A percentile compares a stretch with the other conserved stretches of the same genome.
phyloP scores from a whole-genome alignment of 37 sponge, comb jelly and placozoan genomes.

The Agelas oroides region DNA sequence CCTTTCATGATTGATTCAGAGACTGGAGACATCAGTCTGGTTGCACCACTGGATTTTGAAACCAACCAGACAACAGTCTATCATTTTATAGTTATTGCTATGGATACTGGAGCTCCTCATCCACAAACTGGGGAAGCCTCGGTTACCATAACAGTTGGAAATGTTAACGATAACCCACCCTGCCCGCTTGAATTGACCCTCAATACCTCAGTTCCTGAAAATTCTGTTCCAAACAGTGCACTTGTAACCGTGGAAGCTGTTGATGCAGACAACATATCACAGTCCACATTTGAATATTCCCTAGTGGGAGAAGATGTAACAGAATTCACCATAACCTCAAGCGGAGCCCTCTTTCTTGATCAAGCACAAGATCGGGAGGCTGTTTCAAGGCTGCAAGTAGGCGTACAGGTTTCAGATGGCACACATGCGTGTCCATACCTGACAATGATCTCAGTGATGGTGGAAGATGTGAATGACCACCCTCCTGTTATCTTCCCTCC shows the following conservation, averaged over 20 bases:
- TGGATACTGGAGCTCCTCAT: slow-evolving; percentile 41
- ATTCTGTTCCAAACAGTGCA: slow-evolving; percentile 17
- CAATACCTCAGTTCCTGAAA: slow-evolving; percentile 20
- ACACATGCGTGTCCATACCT: slow-evolving; percentile 10
- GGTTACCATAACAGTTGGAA: slow-evolving; percentile 42
- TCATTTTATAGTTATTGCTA: slow-evolving; percentile 50
- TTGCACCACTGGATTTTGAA: slow-evolving; percentile 48
- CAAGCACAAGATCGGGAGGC: slow-evolving; percentile 33
- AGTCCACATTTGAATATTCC: neutral
- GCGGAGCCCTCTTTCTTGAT: slow-evolving; percentile 27
- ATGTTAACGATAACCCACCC: slow-evolving; percentile 61
- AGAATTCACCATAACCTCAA: slow-evolving; percentile 13
- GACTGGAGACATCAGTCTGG: slow-evolving; percentile 57
- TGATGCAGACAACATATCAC: slow-evolving; percentile 1
- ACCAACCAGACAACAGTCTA: neutral
- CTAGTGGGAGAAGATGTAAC: slow-evolving; percentile 2
- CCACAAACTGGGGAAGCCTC: slow-evolving; percentile 26
- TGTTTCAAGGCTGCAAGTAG: neutral
- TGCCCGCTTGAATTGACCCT: slow-evolving; percentile 7
- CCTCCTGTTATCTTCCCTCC: slow-evolving; percentile 40
- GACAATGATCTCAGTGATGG: neutral
- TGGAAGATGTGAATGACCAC: slow-evolving; percentile 57
- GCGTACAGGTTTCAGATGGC: slow-evolving; percentile 25
- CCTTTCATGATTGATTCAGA: slow-evolving; percentile 51
- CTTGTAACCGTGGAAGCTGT: slow-evolving; percentile 8